phyloP scores from a whole-genome alignment of 1,140 invertebrate species.

The Achatina immaculata region DNA sequence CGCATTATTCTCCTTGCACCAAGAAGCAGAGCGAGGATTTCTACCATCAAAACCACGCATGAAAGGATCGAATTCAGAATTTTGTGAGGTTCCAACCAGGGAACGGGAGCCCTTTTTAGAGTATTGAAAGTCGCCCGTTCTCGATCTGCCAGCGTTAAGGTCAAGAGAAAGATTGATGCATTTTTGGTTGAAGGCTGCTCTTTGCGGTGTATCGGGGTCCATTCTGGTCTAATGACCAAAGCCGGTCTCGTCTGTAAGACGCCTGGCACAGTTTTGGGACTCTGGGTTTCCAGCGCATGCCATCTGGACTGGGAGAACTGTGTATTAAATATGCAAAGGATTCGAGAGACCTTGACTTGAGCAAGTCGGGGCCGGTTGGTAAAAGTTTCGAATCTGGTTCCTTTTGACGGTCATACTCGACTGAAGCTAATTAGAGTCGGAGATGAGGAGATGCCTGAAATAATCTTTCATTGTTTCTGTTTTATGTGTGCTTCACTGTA shows the following conservation, averaged over 20 bases:
- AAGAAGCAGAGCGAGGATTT: not conserved
- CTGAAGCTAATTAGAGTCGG: no score
- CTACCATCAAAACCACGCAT: not conserved
- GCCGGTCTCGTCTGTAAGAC: slow-evolving; percentile 8
- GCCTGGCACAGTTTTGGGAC: not conserved
- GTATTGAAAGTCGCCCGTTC: not conserved
- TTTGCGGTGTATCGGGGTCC: slow-evolving; percentile 3
- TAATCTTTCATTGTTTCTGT: no score
- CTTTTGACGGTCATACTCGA: no score
- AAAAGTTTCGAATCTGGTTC: no score
- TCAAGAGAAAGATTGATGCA: slow-evolving; percentile 34
- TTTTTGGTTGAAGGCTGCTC: slow-evolving; percentile 22
- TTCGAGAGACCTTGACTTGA: not conserved
- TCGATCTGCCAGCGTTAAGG: slow-evolving; percentile 9
- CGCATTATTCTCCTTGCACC: not conserved
- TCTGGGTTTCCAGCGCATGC: not conserved
- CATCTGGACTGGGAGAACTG: slow-evolving; percentile 1
- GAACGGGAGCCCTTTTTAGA: not conserved
- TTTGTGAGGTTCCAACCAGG: not conserved
- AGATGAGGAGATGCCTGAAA: no score
- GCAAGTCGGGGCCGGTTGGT: not conserved
- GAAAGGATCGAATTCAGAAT: not conserved
- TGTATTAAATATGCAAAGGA: not conserved
- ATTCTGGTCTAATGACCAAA: slow-evolving; percentile 19
- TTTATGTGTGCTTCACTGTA: no score